These are phyloP conservation scores for Microtus montanus DNA, from an alignment of 2,113 vertebrate genomes.

Conservation along the genomic window DNA sequence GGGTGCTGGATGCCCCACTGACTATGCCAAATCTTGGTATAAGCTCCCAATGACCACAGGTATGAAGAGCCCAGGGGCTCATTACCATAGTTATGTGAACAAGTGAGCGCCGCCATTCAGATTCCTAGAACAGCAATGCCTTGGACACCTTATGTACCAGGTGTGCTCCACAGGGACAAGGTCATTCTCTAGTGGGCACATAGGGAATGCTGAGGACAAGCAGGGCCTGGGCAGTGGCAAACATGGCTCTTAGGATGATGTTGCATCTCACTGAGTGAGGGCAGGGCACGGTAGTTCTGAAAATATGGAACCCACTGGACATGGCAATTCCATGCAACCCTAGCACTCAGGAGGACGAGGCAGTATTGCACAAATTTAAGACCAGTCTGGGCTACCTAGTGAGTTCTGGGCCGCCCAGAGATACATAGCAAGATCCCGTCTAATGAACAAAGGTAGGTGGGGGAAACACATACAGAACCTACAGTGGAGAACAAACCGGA, in stretches of 20 bases:
- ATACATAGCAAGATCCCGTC: neutral
- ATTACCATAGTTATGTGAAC: neutral
- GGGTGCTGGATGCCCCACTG: constrained; percentile 22
- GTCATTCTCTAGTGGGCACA: neutral
- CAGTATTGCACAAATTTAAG: neutral
- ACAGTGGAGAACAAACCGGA: neutral
- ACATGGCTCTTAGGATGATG: neutral
- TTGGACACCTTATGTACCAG: neutral
- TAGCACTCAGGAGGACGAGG: neutral
- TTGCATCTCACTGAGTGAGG: rapidly evolving
- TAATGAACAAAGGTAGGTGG: neutral
- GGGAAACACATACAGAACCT: neutral
- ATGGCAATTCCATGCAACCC: neutral
- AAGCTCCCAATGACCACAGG: neutral
- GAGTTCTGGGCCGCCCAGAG: neutral
- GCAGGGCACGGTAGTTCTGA: neutral
- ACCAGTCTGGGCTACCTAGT: neutral
- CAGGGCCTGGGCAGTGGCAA: neutral
- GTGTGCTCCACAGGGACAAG: neutral
- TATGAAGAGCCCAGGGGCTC: too few species aligned
- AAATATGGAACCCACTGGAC: neutral
- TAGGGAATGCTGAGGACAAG: neutral
- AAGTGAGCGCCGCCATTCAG: neutral
- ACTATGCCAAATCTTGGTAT: neutral
- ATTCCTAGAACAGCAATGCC: neutral